Evolutionary conservation across 1,140 invertebrate species (phyloP).

Genomic region (Bactericera cockerelli): DNA sequence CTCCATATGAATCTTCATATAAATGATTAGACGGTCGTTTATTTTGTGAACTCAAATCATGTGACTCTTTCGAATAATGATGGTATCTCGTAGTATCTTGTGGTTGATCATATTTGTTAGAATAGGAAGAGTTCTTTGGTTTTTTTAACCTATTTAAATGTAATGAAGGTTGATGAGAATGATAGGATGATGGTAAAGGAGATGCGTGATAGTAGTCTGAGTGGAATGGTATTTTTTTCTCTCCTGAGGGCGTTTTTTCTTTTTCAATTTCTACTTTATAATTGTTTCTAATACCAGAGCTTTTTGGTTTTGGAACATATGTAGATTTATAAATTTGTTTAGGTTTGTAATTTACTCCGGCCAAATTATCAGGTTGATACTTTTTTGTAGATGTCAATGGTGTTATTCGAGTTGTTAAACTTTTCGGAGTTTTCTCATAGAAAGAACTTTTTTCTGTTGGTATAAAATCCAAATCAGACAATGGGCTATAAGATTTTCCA

Average conservation of each 20-base stretch:
- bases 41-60: not conserved
- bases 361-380: not conserved
- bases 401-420: not conserved
- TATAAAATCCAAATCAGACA: not conserved
- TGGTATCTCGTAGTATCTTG: too few relatives aligned
- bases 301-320: not conserved
- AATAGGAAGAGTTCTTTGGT: too few relatives aligned
- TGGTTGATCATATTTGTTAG: too few relatives aligned
- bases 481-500: not conserved
- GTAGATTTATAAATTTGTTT: conserved; percentile 6
- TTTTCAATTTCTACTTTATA: too few relatives aligned
- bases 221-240: too few relatives aligned
- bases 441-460: not conserved
- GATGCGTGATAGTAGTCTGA: too few relatives aligned
- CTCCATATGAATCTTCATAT: not conserved
- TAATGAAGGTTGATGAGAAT: too few relatives aligned
- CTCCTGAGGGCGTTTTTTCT: too few relatives aligned
- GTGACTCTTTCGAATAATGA: not conserved
- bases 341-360: not conserved
- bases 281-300: too few relatives aligned
- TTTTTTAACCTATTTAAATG: too few relatives aligned
- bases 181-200: too few relatives aligned
- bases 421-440: not conserved
- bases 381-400: not conserved
- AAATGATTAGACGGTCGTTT: not conserved